These are phyloP conservation scores for Acholoe squamosa DNA, from an alignment of 2,888 invertebrate species.

Conservation along the genomic window DNA sequence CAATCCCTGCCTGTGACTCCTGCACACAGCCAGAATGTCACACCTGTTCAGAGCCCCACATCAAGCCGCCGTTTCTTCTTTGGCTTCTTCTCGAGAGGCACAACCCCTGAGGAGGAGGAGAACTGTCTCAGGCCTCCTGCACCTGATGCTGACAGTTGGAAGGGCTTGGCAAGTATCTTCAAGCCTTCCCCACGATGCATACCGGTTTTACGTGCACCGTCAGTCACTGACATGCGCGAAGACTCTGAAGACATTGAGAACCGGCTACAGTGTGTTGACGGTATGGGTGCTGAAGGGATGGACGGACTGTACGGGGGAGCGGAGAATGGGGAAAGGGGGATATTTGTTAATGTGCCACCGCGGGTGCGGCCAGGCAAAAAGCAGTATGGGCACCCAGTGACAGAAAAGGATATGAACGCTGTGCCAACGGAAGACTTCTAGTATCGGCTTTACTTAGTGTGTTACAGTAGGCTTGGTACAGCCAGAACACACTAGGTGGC, in stretches of 20 bases:
- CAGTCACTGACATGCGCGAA: conserved; percentile 54
- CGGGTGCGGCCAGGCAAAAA: conserved; percentile 4
- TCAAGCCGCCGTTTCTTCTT: conserved; percentile 64
- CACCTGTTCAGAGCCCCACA: conserved; percentile 68
- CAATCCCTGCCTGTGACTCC: conserved; percentile 71
- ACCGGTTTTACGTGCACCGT: conserved; percentile 63
- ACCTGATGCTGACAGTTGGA: conserved; percentile 66
- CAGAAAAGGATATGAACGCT: conserved; percentile 55
- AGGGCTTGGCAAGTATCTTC: conserved; percentile 70
- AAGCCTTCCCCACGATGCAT: conserved; percentile 69
- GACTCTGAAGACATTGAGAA: conserved; percentile 56
- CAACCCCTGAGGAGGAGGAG: conserved; percentile 65
- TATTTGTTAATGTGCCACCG: conserved; percentile 22
- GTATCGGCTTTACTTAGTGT: conserved; percentile 58
- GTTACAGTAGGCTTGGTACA: not conserved
- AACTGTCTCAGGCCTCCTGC: not conserved
- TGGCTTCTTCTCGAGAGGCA: conserved; percentile 68
- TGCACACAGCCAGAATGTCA: conserved; percentile 66
- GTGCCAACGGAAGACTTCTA: conserved; percentile 53
- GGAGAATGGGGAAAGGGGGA: conserved; percentile 49
- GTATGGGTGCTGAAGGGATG: not conserved
- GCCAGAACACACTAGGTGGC: conserved; percentile 53
- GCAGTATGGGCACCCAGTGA: not conserved
- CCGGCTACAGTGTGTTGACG: not conserved
- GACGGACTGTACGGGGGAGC: conserved; percentile 34